Percentiles rank a stretch among this genome's conserved stretches.
Evolutionary conservation across 2,888 invertebrate species (phyloP).

Genomic region (Shargacucullia verbasci): DNA sequence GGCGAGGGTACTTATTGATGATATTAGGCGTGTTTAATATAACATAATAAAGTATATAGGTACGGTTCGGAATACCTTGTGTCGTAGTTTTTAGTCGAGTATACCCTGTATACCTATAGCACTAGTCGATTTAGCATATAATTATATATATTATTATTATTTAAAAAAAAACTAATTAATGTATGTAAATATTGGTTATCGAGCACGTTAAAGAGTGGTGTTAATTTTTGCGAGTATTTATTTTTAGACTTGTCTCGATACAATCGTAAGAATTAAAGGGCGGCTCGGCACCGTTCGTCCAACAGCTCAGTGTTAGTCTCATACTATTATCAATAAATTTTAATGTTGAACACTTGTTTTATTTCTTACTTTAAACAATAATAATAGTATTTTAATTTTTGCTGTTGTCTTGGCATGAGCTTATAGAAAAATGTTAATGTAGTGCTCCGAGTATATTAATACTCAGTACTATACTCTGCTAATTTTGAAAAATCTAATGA

Average conservation of each 20-base stretch:
- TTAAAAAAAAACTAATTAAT: conserved; percentile 40
- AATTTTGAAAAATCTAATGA: too few species aligned
- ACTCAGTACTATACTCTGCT: too few species aligned
- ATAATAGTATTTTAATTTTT: too few species aligned
- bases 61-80: conserved; percentile 39
- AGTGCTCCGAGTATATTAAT: too few species aligned
- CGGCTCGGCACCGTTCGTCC: conserved; percentile 34
- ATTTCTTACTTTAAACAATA: conserved; percentile 15
- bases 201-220: conserved; percentile 44
- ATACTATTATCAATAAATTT: conserved; percentile 61
- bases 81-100: conserved; percentile 52
- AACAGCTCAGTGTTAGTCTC: conserved; percentile 51
- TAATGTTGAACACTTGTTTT: conserved; percentile 50
- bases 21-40: conserved; percentile 17
- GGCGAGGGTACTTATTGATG: conserved; percentile 18
- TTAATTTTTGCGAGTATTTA: conserved; percentile 59
- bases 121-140: conserved; percentile 48
- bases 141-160: conserved; percentile 34
- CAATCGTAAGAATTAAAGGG: conserved; percentile 45
- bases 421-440: too few species aligned
- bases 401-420: too few species aligned
- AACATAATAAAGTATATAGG: conserved; percentile 10
- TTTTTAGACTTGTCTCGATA: conserved; percentile 51
- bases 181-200: conserved; percentile 58
- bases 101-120: conserved; percentile 49